These are phyloP conservation scores for Periphyllus acericola DNA, from an alignment of 2,888 invertebrate species.

Conservation along the genomic window DNA sequence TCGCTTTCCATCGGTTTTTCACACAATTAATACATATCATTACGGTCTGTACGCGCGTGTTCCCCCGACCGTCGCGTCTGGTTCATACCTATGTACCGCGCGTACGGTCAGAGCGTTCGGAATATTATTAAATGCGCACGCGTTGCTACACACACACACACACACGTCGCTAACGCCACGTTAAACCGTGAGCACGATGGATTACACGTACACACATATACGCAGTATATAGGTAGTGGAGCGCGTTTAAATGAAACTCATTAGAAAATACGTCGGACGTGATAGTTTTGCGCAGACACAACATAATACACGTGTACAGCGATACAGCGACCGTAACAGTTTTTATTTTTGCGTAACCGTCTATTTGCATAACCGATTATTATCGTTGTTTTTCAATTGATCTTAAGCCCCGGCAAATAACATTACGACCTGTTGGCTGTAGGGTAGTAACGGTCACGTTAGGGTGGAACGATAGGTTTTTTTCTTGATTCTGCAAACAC, in stretches of 20 bases:
- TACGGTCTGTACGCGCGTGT: background rate
- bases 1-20: conserved; percentile 8
- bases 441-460: too few species aligned
- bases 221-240: too few species aligned
- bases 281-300: background rate
- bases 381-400: too few species aligned
- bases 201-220: too few species aligned
- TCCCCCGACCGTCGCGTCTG: background rate
- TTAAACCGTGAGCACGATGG: background rate
- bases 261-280: conserved; percentile 22
- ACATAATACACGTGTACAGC: background rate
- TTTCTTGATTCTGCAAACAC: too few species aligned
- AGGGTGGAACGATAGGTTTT: too few species aligned
- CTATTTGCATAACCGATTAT: too few species aligned
- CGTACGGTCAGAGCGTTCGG: too few species aligned
- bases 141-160: background rate
- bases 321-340: conserved; percentile 19
- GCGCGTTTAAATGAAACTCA: conserved; percentile 34
- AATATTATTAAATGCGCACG: background rate
- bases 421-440: too few species aligned
- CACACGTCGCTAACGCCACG: background rate
- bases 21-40: background rate
- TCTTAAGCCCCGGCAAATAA: too few species aligned
- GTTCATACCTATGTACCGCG: too few species aligned
- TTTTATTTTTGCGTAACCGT: background rate